Conservation (phyloP, 2,113 vertebrate species). For the Microtus richardsoni region DNA sequence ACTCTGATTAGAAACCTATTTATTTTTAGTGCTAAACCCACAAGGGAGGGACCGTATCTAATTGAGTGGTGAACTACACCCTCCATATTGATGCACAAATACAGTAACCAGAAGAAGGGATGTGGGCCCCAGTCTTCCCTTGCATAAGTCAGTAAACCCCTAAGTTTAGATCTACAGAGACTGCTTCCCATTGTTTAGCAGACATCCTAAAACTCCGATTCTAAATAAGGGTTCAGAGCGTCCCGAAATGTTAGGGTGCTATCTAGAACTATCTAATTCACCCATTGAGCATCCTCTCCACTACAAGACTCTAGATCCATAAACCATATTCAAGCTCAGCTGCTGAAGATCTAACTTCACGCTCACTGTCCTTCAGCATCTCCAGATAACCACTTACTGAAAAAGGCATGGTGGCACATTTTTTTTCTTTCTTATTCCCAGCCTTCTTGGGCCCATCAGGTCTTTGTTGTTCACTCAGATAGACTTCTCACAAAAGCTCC, state of each 20-base stretch:
- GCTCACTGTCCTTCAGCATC: background rate
- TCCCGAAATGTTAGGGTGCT: background rate
- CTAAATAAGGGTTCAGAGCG: background rate
- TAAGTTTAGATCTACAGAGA: background rate
- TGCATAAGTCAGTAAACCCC: background rate
- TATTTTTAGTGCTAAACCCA: constrained; percentile 46
- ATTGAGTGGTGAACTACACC: background rate
- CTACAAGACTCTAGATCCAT: background rate
- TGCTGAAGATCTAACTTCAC: background rate
- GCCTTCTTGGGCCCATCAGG: background rate
- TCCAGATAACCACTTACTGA: background rate
- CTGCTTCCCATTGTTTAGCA: background rate
- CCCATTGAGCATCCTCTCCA: background rate
- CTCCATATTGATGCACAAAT: background rate
- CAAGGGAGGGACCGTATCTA: background rate
- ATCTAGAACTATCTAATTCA: background rate
- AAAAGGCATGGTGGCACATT: background rate
- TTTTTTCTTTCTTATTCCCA: background rate
- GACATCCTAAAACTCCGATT: background rate
- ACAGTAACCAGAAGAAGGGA: background rate
- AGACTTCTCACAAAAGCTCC: background rate
- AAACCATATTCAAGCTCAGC: background rate
- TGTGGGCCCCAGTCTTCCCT: background rate
- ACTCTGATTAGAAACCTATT: constrained; percentile 49
- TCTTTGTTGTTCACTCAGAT: constrained; percentile 10